Evolutionary conservation across 1,140 invertebrate species (phyloP).

Genomic region (Drosophila orosa): DNA sequence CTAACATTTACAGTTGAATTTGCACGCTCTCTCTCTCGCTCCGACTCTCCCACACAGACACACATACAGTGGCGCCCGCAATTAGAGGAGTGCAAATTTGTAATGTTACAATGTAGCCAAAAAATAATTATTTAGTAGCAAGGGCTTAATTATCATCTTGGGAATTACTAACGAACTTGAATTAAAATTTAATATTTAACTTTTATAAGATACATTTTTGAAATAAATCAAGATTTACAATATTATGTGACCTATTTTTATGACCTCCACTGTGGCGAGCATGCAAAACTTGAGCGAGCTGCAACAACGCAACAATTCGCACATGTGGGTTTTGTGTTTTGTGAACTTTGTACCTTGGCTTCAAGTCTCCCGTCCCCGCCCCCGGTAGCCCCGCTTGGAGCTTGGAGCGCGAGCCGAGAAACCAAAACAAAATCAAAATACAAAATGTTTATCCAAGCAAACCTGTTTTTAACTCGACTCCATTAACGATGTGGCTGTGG

Average conservation of each 20-base stretch:
- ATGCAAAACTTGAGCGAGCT: slow-evolving; percentile 15
- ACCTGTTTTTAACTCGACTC: slow-evolving; percentile 34
- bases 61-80: background rate
- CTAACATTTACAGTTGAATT: slow-evolving; percentile 6
- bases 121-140: too few relatives aligned
- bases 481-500: slow-evolving; percentile 28
- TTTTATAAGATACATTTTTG: background rate
- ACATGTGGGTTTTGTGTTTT: slow-evolving; percentile 14
- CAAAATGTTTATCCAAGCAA: slow-evolving; percentile 44
- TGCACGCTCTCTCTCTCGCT: background rate
- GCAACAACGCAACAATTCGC: slow-evolving; percentile 15
- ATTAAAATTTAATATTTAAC: too few relatives aligned
- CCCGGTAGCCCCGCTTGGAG: too few relatives aligned
- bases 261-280: slow-evolving; percentile 7
- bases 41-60: slow-evolving; percentile 3
- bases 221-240: background rate
- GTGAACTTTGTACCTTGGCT: slow-evolving; percentile 44
- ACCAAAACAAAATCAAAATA: slow-evolving; percentile 25
- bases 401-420: slow-evolving; percentile 15
- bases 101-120: background rate
- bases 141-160: too few relatives aligned
- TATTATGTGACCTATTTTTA: background rate
- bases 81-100: background rate
- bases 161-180: too few relatives aligned
- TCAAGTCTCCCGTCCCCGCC: background rate